These are phyloP conservation scores for Batillaria attramentaria DNA, from an alignment of 1,140 invertebrate genomes.

Conservation along the genomic window DNA sequence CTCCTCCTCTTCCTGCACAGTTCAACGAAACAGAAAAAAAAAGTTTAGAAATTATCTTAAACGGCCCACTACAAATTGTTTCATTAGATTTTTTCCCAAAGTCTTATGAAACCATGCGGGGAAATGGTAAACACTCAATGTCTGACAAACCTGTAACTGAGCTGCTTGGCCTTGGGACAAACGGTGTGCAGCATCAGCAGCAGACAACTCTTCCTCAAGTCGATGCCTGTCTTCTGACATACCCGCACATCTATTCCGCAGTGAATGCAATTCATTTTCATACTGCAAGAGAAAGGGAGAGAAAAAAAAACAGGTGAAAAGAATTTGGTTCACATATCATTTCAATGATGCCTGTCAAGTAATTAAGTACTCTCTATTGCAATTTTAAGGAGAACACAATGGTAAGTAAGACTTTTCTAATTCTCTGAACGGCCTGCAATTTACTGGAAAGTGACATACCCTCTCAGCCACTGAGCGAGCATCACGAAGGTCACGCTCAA, in stretches of 20 bases:
- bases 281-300: constrained; percentile 49
- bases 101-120: background rate
- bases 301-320: background rate
- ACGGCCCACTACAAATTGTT: no score
- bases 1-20: no score
- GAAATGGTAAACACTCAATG: background rate
- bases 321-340: background rate
- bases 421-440: background rate
- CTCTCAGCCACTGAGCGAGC: constrained; percentile 60
- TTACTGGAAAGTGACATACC: constrained; percentile 42
- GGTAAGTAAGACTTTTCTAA: background rate
- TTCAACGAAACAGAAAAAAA: no score
- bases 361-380: background rate
- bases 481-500: constrained; percentile 65
- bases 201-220: constrained; percentile 62
- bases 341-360: background rate
- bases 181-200: constrained; percentile 59
- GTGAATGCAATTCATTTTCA: constrained; percentile 64
- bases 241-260: constrained; percentile 42
- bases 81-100: no score
- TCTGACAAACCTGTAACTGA: constrained; percentile 50
- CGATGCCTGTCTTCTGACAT: constrained; percentile 59
- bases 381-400: background rate
- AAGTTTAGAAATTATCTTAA: no score
- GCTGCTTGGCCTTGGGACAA: constrained; percentile 58